A percentile compares a stretch with the other conserved stretches of the same genome.
Conservation (phyloP, 2,888 invertebrate species). For the Petrolisthes manimaculis region DNA sequence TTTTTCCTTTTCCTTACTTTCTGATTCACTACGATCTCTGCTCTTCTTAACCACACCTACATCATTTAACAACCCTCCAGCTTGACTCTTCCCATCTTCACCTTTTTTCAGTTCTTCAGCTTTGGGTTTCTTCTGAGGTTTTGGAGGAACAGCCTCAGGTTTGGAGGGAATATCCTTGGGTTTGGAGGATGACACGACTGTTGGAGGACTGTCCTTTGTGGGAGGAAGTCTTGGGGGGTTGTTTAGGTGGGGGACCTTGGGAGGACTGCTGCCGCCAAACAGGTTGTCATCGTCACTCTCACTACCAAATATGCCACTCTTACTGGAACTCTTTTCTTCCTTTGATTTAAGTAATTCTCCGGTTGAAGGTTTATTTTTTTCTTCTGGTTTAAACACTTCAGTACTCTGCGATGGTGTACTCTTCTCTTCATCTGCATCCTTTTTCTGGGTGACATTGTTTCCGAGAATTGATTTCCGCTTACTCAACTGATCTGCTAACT, state of each 20-base stretch:
- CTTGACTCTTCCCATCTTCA: too few species aligned
- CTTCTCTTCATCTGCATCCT: background rate
- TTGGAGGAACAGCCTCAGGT: background rate
- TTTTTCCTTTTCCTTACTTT: background rate
- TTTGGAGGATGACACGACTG: too few species aligned
- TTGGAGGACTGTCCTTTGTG: background rate
- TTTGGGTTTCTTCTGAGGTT: background rate
- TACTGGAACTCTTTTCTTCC: background rate
- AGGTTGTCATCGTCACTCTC: conserved; percentile 40
- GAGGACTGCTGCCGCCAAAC: conserved; percentile 15
- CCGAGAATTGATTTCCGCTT: conserved; percentile 32
- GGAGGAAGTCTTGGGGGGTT: background rate
- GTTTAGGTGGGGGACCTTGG: background rate
- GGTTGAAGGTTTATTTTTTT: background rate
- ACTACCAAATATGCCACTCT: conserved; percentile 21
- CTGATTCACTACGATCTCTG: background rate
- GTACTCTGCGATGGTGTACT: background rate
- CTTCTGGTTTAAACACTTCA: background rate
- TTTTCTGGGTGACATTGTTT: background rate
- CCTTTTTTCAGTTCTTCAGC: background rate
- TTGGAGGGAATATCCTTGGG: background rate
- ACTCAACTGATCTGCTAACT: conserved; percentile 46
- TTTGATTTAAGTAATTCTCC: background rate
- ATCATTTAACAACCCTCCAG: too few species aligned
- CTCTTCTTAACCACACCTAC: too few species aligned